A percentile compares a stretch with the other conserved stretches of the same genome.
Evolutionary conservation across 2,113 vertebrate genomes (phyloP).

Genomic region (Rhabdomys dilectus): DNA sequence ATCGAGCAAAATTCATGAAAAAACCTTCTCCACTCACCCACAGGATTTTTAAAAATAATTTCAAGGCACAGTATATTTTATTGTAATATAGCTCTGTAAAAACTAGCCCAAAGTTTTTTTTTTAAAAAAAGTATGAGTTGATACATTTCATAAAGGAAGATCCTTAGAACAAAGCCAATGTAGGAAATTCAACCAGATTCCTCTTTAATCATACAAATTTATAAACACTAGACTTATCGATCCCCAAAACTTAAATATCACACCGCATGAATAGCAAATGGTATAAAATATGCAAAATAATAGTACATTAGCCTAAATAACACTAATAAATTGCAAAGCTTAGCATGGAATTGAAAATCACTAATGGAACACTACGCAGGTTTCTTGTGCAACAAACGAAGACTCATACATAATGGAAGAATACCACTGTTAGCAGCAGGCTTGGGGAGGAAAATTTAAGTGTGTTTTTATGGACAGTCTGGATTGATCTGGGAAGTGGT

Average conservation of each 20-base stretch:
- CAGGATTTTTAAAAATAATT: background rate
- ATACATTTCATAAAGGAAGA: constrained; percentile 55
- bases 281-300: constrained; percentile 91
- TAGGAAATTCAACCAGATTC: constrained; percentile 49
- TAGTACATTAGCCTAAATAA: constrained; percentile 88
- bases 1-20: constrained; percentile 41
- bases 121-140: constrained; percentile 34
- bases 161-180: background rate
- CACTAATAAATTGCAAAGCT: constrained; percentile 90
- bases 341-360: constrained; percentile 90
- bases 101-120: background rate
- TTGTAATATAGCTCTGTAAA: background rate
- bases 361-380: constrained; percentile 85
- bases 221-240: constrained; percentile 82
- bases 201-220: constrained; percentile 63
- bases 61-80: constrained; percentile 8
- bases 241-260: constrained; percentile 83
- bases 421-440: constrained; percentile 85
- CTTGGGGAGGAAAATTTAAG: constrained; percentile 83
- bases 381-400: constrained; percentile 84
- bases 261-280: constrained; percentile 82
- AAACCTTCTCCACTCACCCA: background rate
- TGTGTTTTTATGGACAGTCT: constrained; percentile 85
- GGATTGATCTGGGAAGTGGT: constrained; percentile 86
- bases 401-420: constrained; percentile 89